Percentiles rank a stretch among this genome's conserved stretches.
Conservation (phyloP, 1,140 invertebrate genomes). For the Tribolium castaneum region DNA sequence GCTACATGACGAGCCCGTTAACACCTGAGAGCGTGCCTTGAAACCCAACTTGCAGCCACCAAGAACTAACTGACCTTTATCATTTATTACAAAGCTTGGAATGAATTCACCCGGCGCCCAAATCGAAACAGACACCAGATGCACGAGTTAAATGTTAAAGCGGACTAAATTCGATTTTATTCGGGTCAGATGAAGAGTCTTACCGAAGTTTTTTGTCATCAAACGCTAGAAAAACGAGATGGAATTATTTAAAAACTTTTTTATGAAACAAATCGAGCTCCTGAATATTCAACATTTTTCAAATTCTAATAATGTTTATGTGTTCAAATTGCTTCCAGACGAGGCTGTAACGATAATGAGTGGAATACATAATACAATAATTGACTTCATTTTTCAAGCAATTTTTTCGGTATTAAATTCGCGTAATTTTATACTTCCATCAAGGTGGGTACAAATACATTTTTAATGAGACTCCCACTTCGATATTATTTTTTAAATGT, state of each 20-base stretch:
- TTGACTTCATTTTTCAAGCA: not conserved
- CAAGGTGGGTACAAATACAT: not conserved
- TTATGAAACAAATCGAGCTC: not conserved
- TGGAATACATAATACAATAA: not conserved
- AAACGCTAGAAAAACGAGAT: not conserved
- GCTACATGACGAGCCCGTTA: slow-evolving; percentile 30
- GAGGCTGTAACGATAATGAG: not conserved
- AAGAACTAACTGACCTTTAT: slow-evolving; percentile 15
- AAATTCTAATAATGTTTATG: not conserved
- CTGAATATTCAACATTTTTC: no score
- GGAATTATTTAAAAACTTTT: not conserved
- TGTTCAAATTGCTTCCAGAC: not conserved
- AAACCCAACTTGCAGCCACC: not conserved
- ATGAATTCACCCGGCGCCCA: not conserved
- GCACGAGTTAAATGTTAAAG: not conserved
- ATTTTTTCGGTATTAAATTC: not conserved
- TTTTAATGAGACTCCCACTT: not conserved
- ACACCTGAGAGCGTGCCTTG: slow-evolving; percentile 28
- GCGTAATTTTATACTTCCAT: not conserved
- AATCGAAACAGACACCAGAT: not conserved
- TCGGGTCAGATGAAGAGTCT: not conserved
- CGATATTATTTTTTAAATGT: no score
- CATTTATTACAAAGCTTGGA: not conserved
- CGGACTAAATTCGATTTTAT: not conserved
- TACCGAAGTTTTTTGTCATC: not conserved